Conservation (phyloP, 2,113 vertebrate species). For the Cryptotis parvus region DNA sequence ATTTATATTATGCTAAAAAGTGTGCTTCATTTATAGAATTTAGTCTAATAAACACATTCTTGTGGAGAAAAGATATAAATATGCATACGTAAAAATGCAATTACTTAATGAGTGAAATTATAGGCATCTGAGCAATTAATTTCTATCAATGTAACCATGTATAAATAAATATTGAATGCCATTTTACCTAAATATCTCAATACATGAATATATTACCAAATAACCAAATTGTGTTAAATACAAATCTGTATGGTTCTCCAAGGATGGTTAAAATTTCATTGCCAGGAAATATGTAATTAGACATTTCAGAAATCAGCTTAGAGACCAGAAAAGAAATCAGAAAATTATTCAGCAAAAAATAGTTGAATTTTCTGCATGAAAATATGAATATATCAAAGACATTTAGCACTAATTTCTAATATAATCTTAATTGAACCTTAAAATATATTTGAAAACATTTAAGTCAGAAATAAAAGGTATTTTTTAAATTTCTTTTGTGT, state of each 20-base stretch:
- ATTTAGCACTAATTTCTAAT: not conserved
- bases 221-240: not conserved
- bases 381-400: not conserved
- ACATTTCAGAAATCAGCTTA: not conserved
- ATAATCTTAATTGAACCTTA: not conserved
- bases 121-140: not conserved
- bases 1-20: not conserved
- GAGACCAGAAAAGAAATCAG: not conserved
- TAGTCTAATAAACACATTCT: not conserved
- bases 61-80: not conserved
- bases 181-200: not conserved
- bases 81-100: too few species aligned
- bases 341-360: not conserved
- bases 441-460: not conserved
- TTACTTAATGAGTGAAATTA: not conserved
- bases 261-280: not conserved
- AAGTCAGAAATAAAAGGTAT: not conserved
- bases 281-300: not conserved
- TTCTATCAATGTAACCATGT: not conserved
- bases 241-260: not conserved
- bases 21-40: not conserved
- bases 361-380: not conserved
- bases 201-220: not conserved
- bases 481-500: not conserved
- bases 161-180: slow-evolving; percentile 14